phyloP scores from a whole-genome alignment of 1,140 invertebrate species.

The Carcinoscorpius rotundicauda region DNA sequence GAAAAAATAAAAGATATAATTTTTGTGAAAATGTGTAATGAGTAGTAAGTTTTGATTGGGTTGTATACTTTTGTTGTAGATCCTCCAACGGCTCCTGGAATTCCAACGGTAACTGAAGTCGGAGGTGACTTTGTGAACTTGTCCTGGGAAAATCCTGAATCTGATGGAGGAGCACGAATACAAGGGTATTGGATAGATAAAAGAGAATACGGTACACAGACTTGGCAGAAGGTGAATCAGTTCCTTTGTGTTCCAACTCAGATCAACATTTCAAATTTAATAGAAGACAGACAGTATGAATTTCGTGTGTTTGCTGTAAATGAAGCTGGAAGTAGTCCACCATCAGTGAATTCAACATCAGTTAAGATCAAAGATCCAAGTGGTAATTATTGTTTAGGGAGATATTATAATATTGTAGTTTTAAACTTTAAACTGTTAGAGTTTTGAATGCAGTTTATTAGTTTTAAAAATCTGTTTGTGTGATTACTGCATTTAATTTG shows the following conservation, averaged over 20 bases:
- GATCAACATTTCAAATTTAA: slow-evolving; percentile 87
- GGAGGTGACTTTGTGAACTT: slow-evolving; percentile 97
- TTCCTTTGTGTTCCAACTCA: slow-evolving; percentile 40
- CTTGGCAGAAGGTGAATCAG: slow-evolving; percentile 89
- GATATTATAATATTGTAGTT: background rate
- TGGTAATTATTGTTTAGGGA: slow-evolving; percentile 1
- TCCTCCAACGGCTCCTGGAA: slow-evolving; percentile 78
- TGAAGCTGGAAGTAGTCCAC: slow-evolving; percentile 74
- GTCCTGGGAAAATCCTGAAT: slow-evolving; percentile 85
- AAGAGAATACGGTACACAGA: slow-evolving; percentile 66
- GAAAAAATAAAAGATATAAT: no score
- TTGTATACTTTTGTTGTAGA: slow-evolving; percentile 36
- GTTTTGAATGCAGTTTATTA: background rate
- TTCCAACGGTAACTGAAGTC: slow-evolving; percentile 80
- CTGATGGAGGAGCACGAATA: slow-evolving; percentile 86
- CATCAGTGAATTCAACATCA: slow-evolving; percentile 53
- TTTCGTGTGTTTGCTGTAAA: slow-evolving; percentile 97
- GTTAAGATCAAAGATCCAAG: slow-evolving; percentile 83
- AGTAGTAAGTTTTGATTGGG: background rate
- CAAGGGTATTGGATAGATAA: slow-evolving; percentile 97
- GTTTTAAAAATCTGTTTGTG: no score
- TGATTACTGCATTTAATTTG: no score
- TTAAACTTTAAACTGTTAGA: background rate
- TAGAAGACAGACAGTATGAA: slow-evolving; percentile 94
- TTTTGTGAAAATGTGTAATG: no score